Evolutionary conservation across 2,888 invertebrate genomes (phyloP), one percentile per base, ranked within the genome.

Genomic region (Tuta absoluta): DNA sequence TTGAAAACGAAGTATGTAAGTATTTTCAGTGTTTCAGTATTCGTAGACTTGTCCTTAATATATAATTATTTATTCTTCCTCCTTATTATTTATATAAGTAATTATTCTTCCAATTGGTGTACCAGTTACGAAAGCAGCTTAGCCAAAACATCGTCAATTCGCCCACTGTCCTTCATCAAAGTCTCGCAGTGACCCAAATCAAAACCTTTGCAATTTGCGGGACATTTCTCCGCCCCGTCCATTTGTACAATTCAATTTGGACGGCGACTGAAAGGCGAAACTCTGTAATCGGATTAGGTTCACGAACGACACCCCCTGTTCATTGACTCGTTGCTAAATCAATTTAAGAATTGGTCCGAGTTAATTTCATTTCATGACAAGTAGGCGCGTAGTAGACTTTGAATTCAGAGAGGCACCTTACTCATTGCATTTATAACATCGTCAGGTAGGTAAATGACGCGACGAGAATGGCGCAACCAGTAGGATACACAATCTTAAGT

Each of bases 271-370:
- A 71, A 75, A 77, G 69, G 65, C 63, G 72, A 77, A 66, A 71
- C 75, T 69, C 65, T 14, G 65, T 79, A 79, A 81, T 79, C 77
- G 72, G 74, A 77, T 81, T 78, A 72, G 72, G 72, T 66, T 58
- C 67, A 49, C 49, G 72, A 78, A 74, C 71, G 76, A 79, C 78
- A 79, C 80, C 78, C 70, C 24, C 8, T 57, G 51, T 53, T 23
- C 51, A 53, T 53, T 53, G 24, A 53, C 51, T 53, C 23, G 23
- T 23, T 14, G 51, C 21, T 53, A 53, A 53, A 53, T 23, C 51
- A 53, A 53, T 53, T 53, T 53, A 49, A 59, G 38, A 23, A 53
- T 53, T 23, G 49, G 49, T 23, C 21, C 51, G 12, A 53, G 14
- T 53, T 23, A 14, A 23, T 53, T 53, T 19, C 23, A 23, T 23